These are phyloP conservation scores for Epirrita christyi DNA, from an alignment of 2,888 invertebrate species.

Conservation along the genomic window DNA sequence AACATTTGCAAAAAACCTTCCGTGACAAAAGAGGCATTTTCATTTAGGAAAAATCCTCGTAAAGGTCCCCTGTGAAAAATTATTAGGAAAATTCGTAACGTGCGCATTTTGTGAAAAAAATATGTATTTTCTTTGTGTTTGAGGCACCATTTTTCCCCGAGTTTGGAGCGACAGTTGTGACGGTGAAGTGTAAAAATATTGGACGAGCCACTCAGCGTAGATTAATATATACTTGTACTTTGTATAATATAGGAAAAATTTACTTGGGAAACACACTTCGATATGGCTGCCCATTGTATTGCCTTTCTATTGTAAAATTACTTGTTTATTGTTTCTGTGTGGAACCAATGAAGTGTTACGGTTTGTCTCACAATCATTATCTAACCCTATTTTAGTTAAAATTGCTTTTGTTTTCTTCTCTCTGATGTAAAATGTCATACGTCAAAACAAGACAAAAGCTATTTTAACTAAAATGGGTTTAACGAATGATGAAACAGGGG, in stretches of 20 bases:
- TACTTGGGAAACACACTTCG: background rate
- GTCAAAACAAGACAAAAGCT: no score
- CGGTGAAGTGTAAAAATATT: conserved; percentile 34
- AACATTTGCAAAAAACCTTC: conserved; percentile 34
- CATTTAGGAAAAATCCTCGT: conserved; percentile 54
- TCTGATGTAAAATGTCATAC: no score
- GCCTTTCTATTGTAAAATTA: no score
- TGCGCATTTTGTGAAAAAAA: conserved; percentile 55
- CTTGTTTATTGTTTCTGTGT: no score
- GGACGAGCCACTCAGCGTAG: conserved; percentile 23
- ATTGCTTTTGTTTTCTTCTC: no score
- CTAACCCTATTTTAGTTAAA: no score
- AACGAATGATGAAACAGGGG: no score
- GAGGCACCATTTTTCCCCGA: conserved; percentile 58
- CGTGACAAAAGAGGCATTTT: conserved; percentile 39
- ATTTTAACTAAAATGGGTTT: no score
- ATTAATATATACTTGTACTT: conserved; percentile 21
- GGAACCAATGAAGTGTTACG: no score
- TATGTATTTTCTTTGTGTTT: conserved; percentile 60
- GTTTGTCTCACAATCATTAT: no score
- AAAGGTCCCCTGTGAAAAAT: conserved; percentile 65
- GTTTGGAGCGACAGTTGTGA: conserved; percentile 47
- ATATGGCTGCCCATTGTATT: no score
- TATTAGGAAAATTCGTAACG: conserved; percentile 51
- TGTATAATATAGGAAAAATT: conserved; percentile 8